Evolutionary conservation across 2,888 invertebrate species (phyloP).

Genomic region (Liopterus haemorrhoidalis): DNA sequence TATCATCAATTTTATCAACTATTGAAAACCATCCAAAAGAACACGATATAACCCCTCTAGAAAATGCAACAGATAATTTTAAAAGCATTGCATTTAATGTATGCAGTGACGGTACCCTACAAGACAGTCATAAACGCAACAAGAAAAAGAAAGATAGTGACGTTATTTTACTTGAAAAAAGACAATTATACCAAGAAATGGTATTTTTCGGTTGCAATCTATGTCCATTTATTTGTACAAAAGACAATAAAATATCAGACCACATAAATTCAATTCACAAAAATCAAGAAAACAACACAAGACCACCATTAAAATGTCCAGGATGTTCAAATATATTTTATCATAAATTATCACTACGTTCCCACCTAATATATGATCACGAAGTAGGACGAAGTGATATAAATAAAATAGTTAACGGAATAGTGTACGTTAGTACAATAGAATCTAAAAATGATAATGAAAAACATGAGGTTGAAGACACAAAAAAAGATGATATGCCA

Average conservation of each 20-base stretch:
- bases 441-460: slow-evolving; percentile 47
- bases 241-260: slow-evolving; percentile 41
- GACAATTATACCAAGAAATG: slow-evolving; percentile 35
- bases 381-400: slow-evolving; percentile 58
- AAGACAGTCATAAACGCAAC: slow-evolving; percentile 21
- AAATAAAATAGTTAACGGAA: slow-evolving; percentile 53
- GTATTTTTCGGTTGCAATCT: slow-evolving; percentile 43
- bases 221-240: slow-evolving; percentile 43
- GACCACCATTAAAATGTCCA: slow-evolving; percentile 57
- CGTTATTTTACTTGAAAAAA: slow-evolving; percentile 23
- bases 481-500: not conserved
- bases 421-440: slow-evolving; percentile 43
- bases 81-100: slow-evolving; percentile 22
- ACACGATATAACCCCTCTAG: not conserved
- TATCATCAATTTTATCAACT: slow-evolving; percentile 41
- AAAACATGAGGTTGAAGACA: slow-evolving; percentile 42
- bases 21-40: slow-evolving; percentile 31
- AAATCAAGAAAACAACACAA: slow-evolving; percentile 51
- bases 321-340: slow-evolving; percentile 63
- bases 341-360: slow-evolving; percentile 55
- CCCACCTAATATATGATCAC: slow-evolving; percentile 63
- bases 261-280: slow-evolving; percentile 45
- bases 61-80: slow-evolving; percentile 7
- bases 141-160: slow-evolving; percentile 24
- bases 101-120: slow-evolving; percentile 11